Base-by-base conservation (phyloP, 2,797 vertebrate species). In the Notamacropus eugenii region DNA sequence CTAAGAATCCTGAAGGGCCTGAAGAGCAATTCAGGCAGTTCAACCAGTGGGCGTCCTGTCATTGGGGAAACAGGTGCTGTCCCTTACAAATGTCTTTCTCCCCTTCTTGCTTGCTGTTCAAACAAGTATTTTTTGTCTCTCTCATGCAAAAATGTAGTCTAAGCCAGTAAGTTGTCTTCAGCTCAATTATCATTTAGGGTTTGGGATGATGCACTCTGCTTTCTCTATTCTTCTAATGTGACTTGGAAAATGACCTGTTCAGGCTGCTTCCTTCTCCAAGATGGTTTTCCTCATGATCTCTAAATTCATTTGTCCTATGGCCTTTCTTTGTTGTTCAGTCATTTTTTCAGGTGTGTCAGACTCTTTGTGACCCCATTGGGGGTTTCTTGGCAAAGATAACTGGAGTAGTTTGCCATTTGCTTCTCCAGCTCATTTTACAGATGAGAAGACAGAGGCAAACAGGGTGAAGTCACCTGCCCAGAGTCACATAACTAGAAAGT, bases 1-100 rank as follows among this genome's bases (percentile, higher is more conserved):
- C 54, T 87, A 34, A 27, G 3, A 28, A 31, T 55, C 55, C 67
- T 93, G 13, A 92, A 97, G 93, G n/a, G 4, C 28, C 67, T 91
- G 87, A 54, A 40, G 40, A 59, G 14, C 16, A 90, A n/a, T 92
- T 27, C 93, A 94, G 54, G 46, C n/a, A 55, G 94, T 92, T 57
- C 0, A 40, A 74, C 24, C 9, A 62, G 0, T 0, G 0, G 0
- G 62, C 8, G 13, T 29, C 82, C 57, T 95, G 55, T 92, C 52
- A 28, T 59, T 57, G 54, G 91, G 27, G 3, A 67, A 14, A 29
- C 92, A 90, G 54, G 19, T 11, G 57, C 31, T 3, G 9, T 91
- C 50, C 52, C 67, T 29, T 54, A 29, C 24, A 52, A 90, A 12
- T 28, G 28, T 90, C 6, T 90, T 31, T 52, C 54, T 31, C 31